Percentiles rank a stretch among this genome's conserved stretches.
Evolutionary conservation across 2,113 vertebrate species (phyloP).

Genomic region (Macrotus californicus): DNA sequence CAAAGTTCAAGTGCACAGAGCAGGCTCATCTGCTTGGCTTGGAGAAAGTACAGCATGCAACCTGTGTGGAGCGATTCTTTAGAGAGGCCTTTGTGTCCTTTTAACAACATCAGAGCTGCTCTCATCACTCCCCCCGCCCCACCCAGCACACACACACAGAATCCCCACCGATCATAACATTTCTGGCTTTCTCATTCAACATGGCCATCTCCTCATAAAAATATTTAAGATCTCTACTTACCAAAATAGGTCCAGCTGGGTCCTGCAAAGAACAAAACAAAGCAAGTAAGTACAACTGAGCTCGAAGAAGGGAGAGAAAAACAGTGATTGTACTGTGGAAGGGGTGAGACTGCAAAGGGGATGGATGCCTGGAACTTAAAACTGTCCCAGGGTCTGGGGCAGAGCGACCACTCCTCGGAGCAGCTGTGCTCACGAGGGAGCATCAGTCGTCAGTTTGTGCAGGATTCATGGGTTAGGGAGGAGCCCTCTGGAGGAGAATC

Average conservation of each 20-base stretch:
- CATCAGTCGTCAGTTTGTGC: neutral
- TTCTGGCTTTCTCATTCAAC: neutral
- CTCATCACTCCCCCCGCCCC: neutral
- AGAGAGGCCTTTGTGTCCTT: neutral
- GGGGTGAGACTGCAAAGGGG: neutral
- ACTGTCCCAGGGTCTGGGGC: neutral
- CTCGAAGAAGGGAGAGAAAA: neutral
- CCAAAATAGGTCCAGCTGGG: slow-evolving; percentile 89
- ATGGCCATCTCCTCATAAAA: neutral
- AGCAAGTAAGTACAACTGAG: slow-evolving; percentile 30
- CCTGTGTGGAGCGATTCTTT: rapidly evolving
- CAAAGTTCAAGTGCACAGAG: neutral
- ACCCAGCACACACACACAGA: neutral
- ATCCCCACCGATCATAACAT: neutral
- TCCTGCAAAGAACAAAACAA: slow-evolving; percentile 81
- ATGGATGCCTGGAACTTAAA: neutral
- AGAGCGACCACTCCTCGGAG: neutral
- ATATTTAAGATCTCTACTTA: slow-evolving; percentile 79
- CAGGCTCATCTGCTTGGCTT: neutral
- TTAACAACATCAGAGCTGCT: neutral
- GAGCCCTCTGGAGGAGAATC: neutral
- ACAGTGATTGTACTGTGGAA: neutral
- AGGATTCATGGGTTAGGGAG: rapidly evolving
- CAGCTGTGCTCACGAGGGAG: neutral
- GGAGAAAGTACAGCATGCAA: neutral